Evolutionary conservation across 2,888 invertebrate species (phyloP).

Genomic region (Heteromyza rotundicornis): DNA sequence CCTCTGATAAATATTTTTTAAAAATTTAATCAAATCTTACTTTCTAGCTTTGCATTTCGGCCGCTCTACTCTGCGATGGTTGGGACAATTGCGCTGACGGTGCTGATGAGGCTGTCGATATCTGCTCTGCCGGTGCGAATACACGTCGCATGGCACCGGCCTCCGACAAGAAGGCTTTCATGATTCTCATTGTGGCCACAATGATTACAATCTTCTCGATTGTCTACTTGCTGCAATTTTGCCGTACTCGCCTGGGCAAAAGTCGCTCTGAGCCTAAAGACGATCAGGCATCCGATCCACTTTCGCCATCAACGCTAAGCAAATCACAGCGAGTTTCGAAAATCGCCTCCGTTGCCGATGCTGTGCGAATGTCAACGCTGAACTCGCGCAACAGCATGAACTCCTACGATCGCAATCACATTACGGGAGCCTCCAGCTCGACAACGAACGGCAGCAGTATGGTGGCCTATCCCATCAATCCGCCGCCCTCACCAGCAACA

Average conservation of each 20-base stretch:
- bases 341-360: constrained; percentile 64
- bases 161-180: constrained; percentile 65
- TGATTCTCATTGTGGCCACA: constrained; percentile 66
- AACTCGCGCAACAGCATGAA: constrained; percentile 70
- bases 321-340: constrained; percentile 61
- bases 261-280: constrained; percentile 66
- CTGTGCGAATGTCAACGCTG: constrained; percentile 71
- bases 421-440: constrained; percentile 68
- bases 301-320: constrained; percentile 65
- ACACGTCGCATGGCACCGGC: constrained; percentile 63
- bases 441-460: constrained; percentile 63
- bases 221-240: constrained; percentile 65
- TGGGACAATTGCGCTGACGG: constrained; percentile 81
- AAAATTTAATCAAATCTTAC: not conserved
- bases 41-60: constrained; percentile 69
- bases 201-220: constrained; percentile 66
- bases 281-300: constrained; percentile 72
- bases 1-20: not conserved
- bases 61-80: constrained; percentile 75
- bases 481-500: constrained; percentile 88
- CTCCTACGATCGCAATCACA: constrained; percentile 74
- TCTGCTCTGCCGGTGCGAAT: constrained; percentile 65
- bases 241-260: constrained; percentile 64
- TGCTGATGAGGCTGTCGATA: constrained; percentile 75
- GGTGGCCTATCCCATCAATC: constrained; percentile 81